Evolutionary conservation across 2,888 invertebrate species (phyloP).

Genomic region (Micropterix aruncella): DNA sequence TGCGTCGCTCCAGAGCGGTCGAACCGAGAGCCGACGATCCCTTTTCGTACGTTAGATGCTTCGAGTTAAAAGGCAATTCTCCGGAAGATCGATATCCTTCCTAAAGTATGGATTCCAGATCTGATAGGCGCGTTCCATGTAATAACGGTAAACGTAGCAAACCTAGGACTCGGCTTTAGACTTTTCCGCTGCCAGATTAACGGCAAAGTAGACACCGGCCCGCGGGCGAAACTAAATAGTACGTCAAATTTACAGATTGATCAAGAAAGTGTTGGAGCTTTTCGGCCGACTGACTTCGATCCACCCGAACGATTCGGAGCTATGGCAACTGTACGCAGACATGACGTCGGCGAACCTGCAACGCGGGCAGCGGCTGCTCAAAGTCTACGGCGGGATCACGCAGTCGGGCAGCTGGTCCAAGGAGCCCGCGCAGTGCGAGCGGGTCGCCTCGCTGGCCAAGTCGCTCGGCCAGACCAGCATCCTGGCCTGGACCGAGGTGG

Average conservation of each 20-base stretch:
- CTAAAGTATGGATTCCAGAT: too few species aligned
- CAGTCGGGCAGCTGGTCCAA: constrained; percentile 41
- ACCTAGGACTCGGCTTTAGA: too few species aligned
- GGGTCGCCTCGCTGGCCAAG: constrained; percentile 45
- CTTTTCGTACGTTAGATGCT: too few species aligned
- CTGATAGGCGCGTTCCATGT: too few species aligned
- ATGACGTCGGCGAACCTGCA: constrained; percentile 45
- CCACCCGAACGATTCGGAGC: constrained; percentile 51
- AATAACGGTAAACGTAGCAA: too few species aligned
- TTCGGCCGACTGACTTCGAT: constrained; percentile 59
- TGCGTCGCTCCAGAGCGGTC: too few species aligned
- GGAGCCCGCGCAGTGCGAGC: constrained; percentile 40
- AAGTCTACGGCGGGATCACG: constrained; percentile 62
- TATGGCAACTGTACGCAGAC: constrained; percentile 76
- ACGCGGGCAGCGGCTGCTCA: constrained; percentile 57
- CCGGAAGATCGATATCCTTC: too few species aligned
- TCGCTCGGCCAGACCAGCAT: constrained; percentile 43
- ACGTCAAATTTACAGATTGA: neutral
- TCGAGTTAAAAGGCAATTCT: too few species aligned
- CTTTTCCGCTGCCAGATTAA: too few species aligned
- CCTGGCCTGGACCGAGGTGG: constrained; percentile 32
- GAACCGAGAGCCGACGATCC: too few species aligned
- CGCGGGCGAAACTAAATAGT: too few species aligned
- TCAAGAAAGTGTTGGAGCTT: constrained; percentile 45
- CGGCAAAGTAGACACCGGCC: too few species aligned